Evolutionary conservation across 2,113 vertebrate genomes (phyloP).

Genomic region (Periophthalmus modestus): DNA sequence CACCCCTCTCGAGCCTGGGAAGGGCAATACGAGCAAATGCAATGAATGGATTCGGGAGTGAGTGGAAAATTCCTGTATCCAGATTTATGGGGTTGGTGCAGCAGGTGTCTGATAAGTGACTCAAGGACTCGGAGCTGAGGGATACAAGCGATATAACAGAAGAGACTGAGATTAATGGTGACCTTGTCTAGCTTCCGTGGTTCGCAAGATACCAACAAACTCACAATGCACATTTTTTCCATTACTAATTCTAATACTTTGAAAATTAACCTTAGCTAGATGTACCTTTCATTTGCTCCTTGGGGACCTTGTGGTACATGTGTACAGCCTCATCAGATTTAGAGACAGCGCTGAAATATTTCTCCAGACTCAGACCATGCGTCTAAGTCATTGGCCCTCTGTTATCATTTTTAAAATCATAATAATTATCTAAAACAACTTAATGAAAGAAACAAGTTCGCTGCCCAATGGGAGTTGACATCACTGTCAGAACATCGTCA

Average conservation of each 20-base stretch:
- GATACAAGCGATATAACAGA: constrained; percentile 39
- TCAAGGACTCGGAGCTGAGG: constrained; percentile 61
- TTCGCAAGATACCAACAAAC: not conserved
- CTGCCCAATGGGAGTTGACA: too few relatives aligned
- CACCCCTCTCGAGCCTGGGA: too few relatives aligned
- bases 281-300: not conserved
- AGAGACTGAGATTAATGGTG: constrained; percentile 35
- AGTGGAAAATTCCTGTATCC: constrained; percentile 6
- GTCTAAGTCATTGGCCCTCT: too few relatives aligned
- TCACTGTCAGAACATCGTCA: too few relatives aligned
- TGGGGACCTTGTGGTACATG: too few relatives aligned
- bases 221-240: not conserved
- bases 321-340: too few relatives aligned
- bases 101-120: constrained; percentile 59
- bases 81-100: constrained; percentile 1
- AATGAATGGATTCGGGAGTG: not conserved
- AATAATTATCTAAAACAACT: too few relatives aligned
- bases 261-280: not conserved
- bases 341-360: too few relatives aligned
- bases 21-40: too few relatives aligned
- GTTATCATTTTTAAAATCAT: too few relatives aligned
- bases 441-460: too few relatives aligned
- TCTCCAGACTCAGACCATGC: too few relatives aligned
- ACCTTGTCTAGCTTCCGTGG: constrained; percentile 36
- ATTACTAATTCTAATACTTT: not conserved